phyloP scores from a whole-genome alignment of 1,140 invertebrate species.

The Triops longicaudatus region DNA sequence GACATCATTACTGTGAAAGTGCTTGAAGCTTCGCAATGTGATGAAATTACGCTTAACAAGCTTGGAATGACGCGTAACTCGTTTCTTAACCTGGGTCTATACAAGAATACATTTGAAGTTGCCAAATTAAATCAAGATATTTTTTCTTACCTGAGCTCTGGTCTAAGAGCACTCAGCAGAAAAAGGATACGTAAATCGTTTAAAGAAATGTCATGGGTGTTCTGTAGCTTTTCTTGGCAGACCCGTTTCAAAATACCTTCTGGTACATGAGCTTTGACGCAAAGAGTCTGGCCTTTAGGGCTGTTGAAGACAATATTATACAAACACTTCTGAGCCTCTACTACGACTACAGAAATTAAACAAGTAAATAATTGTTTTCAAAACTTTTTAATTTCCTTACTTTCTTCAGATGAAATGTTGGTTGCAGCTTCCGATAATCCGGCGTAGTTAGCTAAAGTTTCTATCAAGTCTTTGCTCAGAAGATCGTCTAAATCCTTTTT shows the following conservation, averaged over 20 bases:
- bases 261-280: constrained; percentile 60
- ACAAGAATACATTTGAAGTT: not conserved
- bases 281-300: constrained; percentile 54
- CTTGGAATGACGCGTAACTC: constrained; percentile 20
- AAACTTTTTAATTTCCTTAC: constrained; percentile 26
- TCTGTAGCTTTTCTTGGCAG: constrained; percentile 50
- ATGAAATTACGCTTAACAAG: not conserved
- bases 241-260: constrained; percentile 63
- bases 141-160: constrained; percentile 47
- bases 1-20: not conserved
- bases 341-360: constrained; percentile 47
- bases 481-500: constrained; percentile 60
- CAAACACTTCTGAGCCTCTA: constrained; percentile 77
- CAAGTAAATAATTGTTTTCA: constrained; percentile 22
- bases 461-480: constrained; percentile 56
- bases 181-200: constrained; percentile 85
- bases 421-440: constrained; percentile 39
- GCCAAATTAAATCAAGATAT: not conserved
- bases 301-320: constrained; percentile 85
- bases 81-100: constrained; percentile 23
- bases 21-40: not conserved
- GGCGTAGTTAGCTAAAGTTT: constrained; percentile 54
- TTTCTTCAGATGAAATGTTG: not conserved
- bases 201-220: constrained; percentile 63
- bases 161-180: constrained; percentile 70